phyloP scores from a whole-genome alignment of 2,888 invertebrate species.

The Carcina quercana region DNA sequence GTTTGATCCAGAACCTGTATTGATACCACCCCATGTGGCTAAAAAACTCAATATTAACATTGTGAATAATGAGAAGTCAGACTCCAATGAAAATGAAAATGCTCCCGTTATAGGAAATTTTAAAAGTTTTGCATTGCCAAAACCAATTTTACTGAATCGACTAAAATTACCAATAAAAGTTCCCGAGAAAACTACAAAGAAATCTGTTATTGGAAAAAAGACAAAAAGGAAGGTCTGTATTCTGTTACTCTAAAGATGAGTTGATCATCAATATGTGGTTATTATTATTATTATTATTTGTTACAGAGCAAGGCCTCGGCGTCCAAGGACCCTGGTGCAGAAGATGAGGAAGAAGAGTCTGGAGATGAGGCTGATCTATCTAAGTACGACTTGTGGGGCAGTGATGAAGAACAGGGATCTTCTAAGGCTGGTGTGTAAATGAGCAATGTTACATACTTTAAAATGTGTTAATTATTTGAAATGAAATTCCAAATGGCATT shows the following conservation, averaged over 20 bases:
- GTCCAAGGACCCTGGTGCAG: slow-evolving; percentile 52
- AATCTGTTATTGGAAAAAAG: slow-evolving; percentile 33
- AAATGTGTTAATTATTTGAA: no score
- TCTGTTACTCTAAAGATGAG: not conserved
- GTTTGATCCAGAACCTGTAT: slow-evolving; percentile 60
- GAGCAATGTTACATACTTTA: no score
- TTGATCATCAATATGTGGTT: not conserved
- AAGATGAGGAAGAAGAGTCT: slow-evolving; percentile 76
- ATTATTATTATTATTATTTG: slow-evolving; percentile 25
- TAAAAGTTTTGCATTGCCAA: slow-evolving; percentile 68
- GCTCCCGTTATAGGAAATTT: slow-evolving; percentile 62
- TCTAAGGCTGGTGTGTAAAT: slow-evolving; percentile 49
- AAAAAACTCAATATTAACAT: slow-evolving; percentile 49
- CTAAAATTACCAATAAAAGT: slow-evolving; percentile 56
- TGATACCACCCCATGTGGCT: slow-evolving; percentile 36
- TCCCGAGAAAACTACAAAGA: slow-evolving; percentile 40
- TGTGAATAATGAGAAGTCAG: slow-evolving; percentile 31
- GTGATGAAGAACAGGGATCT: slow-evolving; percentile 70
- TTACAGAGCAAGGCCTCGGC: slow-evolving; percentile 53
- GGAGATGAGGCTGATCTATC: slow-evolving; percentile 81
- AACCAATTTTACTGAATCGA: slow-evolving; percentile 63
- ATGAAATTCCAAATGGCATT: no score
- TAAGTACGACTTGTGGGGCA: slow-evolving; percentile 86
- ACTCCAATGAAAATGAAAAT: slow-evolving; percentile 40
- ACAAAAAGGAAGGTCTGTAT: slow-evolving; percentile 59